These are phyloP conservation scores for Nothura maculosa DNA, from an alignment of 2,797 vertebrate genomes.

Conservation along the genomic window DNA sequence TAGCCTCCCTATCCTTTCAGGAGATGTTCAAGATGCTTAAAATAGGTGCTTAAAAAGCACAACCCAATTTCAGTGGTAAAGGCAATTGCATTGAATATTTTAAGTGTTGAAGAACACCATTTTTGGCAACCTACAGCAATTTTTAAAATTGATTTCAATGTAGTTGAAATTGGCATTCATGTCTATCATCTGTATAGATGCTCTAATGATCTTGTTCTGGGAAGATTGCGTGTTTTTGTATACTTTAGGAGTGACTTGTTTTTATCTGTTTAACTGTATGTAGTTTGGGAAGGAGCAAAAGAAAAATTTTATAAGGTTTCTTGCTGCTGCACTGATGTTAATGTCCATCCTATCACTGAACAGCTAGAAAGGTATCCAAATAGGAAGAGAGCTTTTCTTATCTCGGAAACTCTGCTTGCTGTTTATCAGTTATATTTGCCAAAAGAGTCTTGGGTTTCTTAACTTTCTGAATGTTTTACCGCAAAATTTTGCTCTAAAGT, in stretches of 20 bases:
- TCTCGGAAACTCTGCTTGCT: neutral
- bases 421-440: neutral
- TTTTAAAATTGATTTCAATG: neutral
- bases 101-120: neutral
- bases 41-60: too few relatives aligned
- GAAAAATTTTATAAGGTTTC: neutral
- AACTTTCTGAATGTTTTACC: neutral
- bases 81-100: neutral
- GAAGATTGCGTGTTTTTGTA: neutral
- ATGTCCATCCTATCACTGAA: neutral
- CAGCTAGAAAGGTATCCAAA: neutral
- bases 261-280: neutral
- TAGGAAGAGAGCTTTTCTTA: fast-evolving
- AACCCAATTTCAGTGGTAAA: neutral
- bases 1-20: fast-evolving
- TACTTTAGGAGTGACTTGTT: neutral
- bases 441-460: neutral
- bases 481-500: neutral
- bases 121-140: neutral
- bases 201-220: neutral
- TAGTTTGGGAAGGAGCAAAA: neutral
- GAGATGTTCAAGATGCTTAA: too few relatives aligned
- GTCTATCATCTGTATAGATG: neutral
- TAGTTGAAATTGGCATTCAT: neutral
- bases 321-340: neutral